phyloP scores from a whole-genome alignment of 2,113 vertebrate genomes.

The Cacatua alba region DNA sequence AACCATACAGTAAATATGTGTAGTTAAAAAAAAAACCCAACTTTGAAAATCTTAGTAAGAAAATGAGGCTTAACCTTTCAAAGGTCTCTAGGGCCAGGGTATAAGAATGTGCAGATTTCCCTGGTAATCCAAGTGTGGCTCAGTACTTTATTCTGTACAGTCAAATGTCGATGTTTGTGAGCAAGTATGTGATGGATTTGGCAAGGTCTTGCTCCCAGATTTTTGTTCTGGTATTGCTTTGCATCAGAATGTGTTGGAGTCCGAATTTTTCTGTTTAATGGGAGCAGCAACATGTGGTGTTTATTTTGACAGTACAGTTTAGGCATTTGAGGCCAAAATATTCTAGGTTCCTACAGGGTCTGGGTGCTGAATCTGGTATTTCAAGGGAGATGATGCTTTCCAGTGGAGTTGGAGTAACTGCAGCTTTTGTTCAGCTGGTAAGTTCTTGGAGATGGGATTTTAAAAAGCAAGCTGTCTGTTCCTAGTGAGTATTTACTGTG shows the following conservation, averaged over 20 bases:
- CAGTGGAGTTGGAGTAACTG: neutral
- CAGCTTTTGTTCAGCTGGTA: neutral
- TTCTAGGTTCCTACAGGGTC: neutral
- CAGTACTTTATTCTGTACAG: neutral
- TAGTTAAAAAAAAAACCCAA: too few relatives aligned
- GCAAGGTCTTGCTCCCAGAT: neutral
- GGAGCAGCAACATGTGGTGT: neutral
- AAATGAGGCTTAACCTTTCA: neutral
- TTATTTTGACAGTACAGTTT: neutral
- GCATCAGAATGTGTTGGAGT: neutral
- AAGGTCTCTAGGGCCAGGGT: neutral
- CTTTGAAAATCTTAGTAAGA: neutral
- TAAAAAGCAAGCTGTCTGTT: neutral
- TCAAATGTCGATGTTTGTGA: neutral
- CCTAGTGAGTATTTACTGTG: fast-evolving
- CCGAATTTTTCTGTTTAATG: neutral
- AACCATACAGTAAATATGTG: neutral
- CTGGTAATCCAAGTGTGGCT: neutral
- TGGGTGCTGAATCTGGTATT: neutral
- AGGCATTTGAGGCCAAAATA: neutral
- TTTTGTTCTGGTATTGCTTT: neutral
- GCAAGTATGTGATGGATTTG: neutral
- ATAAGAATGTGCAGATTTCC: neutral
- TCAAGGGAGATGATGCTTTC: neutral
- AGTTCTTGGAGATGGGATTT: neutral